A percentile compares a stretch with the other conserved stretches of the same genome.
These are phyloP conservation scores for Podiceps cristatus DNA, from an alignment of 2,113 vertebrate genomes.

Conservation along the genomic window DNA sequence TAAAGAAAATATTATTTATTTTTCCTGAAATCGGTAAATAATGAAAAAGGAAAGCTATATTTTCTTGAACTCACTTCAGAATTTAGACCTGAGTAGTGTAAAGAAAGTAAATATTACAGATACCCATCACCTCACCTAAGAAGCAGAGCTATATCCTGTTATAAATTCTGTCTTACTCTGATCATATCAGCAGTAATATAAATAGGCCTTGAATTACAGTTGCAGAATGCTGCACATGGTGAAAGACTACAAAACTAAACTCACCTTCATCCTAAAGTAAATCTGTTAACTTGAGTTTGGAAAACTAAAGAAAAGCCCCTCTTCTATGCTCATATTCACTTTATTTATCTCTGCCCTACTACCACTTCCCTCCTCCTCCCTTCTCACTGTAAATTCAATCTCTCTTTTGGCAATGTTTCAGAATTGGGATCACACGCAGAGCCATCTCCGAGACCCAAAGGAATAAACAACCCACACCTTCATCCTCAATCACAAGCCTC, in stretches of 20 bases:
- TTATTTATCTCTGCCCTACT: background rate
- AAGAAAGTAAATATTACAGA: background rate
- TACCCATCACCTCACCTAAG: background rate
- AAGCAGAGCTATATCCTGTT: background rate
- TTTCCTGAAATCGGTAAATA: background rate
- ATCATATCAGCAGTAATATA: background rate
- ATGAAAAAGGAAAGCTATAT: background rate
- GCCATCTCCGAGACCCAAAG: background rate
- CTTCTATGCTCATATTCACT: background rate
- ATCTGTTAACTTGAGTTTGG: background rate
- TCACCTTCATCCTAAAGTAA: background rate
- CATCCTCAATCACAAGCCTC: background rate
- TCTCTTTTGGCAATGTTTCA: accelerated
- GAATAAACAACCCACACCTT: background rate
- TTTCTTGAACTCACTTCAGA: slow-evolving; percentile 4
- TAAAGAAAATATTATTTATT: background rate
- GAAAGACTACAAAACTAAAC: background rate
- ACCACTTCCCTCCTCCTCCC: background rate
- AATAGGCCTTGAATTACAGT: background rate
- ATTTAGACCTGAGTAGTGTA: background rate
- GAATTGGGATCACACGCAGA: accelerated
- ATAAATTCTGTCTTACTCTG: slow-evolving; percentile 3
- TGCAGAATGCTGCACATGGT: background rate
- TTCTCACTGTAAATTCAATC: background rate
- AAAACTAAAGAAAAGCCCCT: background rate